Conservation (phyloP, 2,113 vertebrate genomes). For the Epinephelus moara region DNA sequence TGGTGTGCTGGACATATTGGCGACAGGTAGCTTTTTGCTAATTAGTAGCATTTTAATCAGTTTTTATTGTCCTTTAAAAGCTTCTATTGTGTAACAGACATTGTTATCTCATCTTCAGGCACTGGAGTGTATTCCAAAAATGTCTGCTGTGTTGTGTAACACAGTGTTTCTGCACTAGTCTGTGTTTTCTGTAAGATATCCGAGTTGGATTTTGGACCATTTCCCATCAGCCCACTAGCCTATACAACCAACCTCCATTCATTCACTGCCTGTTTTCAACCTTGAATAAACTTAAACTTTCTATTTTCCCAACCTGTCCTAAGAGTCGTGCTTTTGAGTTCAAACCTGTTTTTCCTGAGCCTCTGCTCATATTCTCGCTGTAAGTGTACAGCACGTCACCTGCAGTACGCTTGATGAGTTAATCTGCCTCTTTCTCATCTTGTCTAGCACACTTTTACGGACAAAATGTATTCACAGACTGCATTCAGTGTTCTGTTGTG, state of each 20-base stretch:
- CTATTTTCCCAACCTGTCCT: neutral
- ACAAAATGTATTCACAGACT: slow-evolving; percentile 23
- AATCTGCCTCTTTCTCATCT: slow-evolving; percentile 10
- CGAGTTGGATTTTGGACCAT: neutral
- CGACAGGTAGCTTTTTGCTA: neutral
- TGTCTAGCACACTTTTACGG: slow-evolving; percentile 16
- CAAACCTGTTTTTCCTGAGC: neutral
- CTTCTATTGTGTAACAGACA: neutral
- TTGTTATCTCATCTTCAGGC: neutral
- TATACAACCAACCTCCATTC: neutral
- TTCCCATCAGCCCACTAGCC: neutral
- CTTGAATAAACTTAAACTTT: neutral
- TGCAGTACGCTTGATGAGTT: slow-evolving; percentile 23
- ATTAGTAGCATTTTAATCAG: neutral
- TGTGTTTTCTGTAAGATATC: neutral
- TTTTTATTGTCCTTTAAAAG: neutral
- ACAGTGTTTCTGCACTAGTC: neutral
- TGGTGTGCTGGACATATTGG: neutral
- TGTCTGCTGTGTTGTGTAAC: neutral
- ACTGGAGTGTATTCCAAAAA: neutral
- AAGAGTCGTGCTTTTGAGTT: neutral
- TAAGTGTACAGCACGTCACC: slow-evolving; percentile 2
- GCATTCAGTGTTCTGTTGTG: slow-evolving; percentile 45
- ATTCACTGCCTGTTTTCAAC: neutral
- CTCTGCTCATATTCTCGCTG: neutral